These are phyloP conservation scores for Laothoe populi DNA, from an alignment of 2,888 invertebrate species.

Conservation along the genomic window DNA sequence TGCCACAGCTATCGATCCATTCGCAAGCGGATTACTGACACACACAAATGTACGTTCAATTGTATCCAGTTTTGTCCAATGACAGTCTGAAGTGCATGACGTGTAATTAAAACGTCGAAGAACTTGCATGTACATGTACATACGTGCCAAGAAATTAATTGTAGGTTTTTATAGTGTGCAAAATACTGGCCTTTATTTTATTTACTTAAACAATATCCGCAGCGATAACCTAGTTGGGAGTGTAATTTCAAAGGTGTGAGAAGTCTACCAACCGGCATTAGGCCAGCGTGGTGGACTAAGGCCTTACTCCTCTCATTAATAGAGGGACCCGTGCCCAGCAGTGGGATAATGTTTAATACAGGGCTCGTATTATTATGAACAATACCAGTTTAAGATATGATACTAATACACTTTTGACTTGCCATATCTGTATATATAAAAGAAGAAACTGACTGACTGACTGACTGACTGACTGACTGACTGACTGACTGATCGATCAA, in stretches of 20 bases:
- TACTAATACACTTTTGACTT: too few species aligned
- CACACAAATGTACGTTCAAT: background rate
- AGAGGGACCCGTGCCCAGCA: too few species aligned
- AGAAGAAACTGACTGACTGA: too few species aligned
- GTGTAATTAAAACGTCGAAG: constrained; percentile 17
- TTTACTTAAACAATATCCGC: background rate
- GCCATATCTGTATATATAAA: too few species aligned
- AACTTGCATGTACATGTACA: constrained; percentile 1
- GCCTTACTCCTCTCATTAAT: too few species aligned
- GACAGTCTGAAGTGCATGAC: constrained; percentile 9
- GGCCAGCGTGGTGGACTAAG: too few species aligned
- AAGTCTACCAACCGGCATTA: too few species aligned
- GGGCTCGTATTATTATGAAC: background rate
- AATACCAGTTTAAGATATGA: too few species aligned
- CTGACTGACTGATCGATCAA: too few species aligned
- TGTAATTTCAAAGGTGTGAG: too few species aligned
- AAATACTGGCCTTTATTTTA: background rate
- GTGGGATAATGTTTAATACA: background rate
- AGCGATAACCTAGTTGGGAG: background rate
- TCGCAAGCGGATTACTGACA: constrained; percentile 11
- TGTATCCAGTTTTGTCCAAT: constrained; percentile 2
- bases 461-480: too few species aligned
- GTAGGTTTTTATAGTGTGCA: background rate
- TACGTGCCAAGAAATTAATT: constrained; percentile 2
- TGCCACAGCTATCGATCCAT: background rate